phyloP scores from a whole-genome alignment of 92 coral and sea anemone genomes.

The Nematostella vectensis region DNA sequence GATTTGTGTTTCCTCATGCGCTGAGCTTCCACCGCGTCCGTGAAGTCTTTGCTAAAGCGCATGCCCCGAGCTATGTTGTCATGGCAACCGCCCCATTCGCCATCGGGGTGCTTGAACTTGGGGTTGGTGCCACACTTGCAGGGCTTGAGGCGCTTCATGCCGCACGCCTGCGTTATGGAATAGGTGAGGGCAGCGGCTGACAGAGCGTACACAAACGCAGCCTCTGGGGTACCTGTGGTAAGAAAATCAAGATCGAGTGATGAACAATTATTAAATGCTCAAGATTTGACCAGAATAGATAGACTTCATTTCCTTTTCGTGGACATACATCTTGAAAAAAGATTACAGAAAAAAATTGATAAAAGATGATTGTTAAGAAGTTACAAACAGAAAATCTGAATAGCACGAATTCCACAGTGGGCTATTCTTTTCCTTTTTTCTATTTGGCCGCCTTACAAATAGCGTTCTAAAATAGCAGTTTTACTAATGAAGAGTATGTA shows the following conservation, averaged over 20 bases:
- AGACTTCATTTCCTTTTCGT: too few relatives aligned
- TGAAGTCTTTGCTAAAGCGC: constrained; percentile 59
- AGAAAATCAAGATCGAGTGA: constrained; percentile 1
- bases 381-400: too few relatives aligned
- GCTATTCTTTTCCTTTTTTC: too few relatives aligned
- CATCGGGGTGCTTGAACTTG: constrained; percentile 28
- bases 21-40: constrained; percentile 41
- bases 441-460: too few relatives aligned
- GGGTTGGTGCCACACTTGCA: constrained; percentile 84
- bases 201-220: constrained; percentile 68
- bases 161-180: constrained; percentile 89
- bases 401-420: too few relatives aligned
- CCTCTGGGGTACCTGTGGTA: constrained; percentile 91
- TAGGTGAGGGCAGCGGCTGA: constrained; percentile 80
- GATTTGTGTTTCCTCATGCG: constrained; percentile 26
- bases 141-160: constrained; percentile 41
- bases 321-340: too few relatives aligned
- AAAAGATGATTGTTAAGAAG: too few relatives aligned
- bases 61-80: constrained; percentile 81
- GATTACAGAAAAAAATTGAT: too few relatives aligned
- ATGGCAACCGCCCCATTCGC: constrained; percentile 83
- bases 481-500: too few relatives aligned
- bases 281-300: too few relatives aligned
- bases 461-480: too few relatives aligned
- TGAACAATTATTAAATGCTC: too few relatives aligned